These are phyloP conservation scores for Vultur gryphus DNA, from an alignment of 2,797 vertebrate species.

Conservation along the genomic window DNA sequence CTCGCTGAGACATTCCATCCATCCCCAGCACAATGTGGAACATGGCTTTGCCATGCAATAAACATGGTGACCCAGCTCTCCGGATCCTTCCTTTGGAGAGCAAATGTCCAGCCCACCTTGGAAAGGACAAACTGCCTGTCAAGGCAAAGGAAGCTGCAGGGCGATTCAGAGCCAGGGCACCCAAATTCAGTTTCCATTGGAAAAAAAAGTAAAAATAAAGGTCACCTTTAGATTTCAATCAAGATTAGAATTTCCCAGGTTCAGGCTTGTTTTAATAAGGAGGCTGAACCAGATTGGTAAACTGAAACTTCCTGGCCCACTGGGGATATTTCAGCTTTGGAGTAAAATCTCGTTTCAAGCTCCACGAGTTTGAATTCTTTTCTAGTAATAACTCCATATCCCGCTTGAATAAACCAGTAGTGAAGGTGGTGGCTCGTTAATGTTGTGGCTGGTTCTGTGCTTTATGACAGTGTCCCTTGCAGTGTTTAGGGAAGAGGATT, in stretches of 20 bases:
- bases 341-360: not conserved
- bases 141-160: not conserved
- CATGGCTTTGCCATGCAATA: not conserved
- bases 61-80: not conserved
- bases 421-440: not conserved
- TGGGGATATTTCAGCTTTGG: not conserved
- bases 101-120: not conserved
- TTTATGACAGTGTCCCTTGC: not conserved
- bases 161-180: not conserved
- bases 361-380: not conserved
- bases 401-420: not conserved
- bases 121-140: not conserved
- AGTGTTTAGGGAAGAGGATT: not conserved
- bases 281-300: not conserved
- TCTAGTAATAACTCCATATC: not conserved
- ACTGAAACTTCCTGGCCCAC: not conserved
- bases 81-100: not conserved
- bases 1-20: not conserved
- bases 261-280: conserved; percentile 22
- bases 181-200: not conserved
- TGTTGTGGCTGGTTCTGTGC: not conserved
- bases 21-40: not conserved
- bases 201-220: conserved; percentile 1
- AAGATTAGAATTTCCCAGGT: conserved; percentile 15
- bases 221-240: conserved; percentile 19